These are phyloP conservation scores for Lithophane ornitopus DNA, from an alignment of 2,888 invertebrate species.

Conservation along the genomic window DNA sequence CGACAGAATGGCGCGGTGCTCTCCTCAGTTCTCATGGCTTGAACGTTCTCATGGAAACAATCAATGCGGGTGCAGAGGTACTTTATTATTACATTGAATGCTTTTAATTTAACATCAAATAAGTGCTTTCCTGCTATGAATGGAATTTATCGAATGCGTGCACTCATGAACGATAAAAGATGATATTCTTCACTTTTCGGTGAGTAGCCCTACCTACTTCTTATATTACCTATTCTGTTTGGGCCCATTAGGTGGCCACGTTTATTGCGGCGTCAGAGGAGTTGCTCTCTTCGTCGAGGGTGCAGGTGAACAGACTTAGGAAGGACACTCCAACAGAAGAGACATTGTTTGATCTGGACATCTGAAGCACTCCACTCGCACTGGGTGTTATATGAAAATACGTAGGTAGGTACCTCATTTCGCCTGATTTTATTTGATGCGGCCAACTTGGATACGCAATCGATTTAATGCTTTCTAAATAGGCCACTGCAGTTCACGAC, in stretches of 20 bases:
- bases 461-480: not conserved
- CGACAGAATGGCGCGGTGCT: constrained; percentile 75
- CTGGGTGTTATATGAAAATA: not conserved
- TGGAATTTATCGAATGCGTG: constrained; percentile 52
- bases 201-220: not conserved
- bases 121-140: constrained; percentile 68
- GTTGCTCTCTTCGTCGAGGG: no score
- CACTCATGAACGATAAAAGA: constrained; percentile 15
- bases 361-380: no score
- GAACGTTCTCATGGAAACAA: constrained; percentile 86
- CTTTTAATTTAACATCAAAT: constrained; percentile 75
- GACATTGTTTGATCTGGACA: not conserved
- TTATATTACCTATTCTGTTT: not conserved
- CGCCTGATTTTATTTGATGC: not conserved
- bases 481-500: not conserved
- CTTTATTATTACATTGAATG: constrained; percentile 76
- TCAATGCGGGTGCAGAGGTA: constrained; percentile 80
- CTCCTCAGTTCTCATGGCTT: constrained; percentile 83
- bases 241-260: not conserved
- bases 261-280: not conserved
- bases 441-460: not conserved
- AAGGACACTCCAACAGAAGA: no score
- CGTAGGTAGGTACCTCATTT: no score
- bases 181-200: constrained; percentile 7
- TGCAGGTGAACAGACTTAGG: not conserved